Conservation (phyloP, 2,797 vertebrate species). For the Danio jaintianensis region DNA sequence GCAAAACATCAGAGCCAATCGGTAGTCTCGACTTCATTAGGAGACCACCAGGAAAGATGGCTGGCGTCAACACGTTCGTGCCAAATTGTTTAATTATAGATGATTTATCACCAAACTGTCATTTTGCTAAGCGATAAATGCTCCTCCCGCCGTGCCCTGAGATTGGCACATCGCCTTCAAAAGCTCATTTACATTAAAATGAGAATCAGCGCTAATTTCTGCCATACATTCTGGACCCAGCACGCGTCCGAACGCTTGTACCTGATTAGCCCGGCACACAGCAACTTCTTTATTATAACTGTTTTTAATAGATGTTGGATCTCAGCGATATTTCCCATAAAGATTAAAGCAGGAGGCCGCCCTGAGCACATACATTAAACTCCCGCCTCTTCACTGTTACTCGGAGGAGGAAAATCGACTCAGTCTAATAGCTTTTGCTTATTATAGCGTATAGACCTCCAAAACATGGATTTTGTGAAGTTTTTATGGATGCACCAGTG, state of each 20-base stretch:
- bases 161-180: constrained; percentile 76
- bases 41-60: constrained; percentile 70
- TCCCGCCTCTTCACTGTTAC: constrained; percentile 65
- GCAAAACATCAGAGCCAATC: constrained; percentile 56
- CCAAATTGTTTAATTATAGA: constrained; percentile 82
- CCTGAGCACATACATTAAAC: constrained; percentile 66
- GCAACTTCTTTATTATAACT: constrained; percentile 72
- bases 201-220: constrained; percentile 79
- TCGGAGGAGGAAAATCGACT: constrained; percentile 64
- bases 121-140: constrained; percentile 74
- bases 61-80: constrained; percentile 66
- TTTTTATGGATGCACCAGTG: background rate
- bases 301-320: constrained; percentile 75
- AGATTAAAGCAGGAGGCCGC: constrained; percentile 72
- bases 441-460: background rate
- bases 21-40: constrained; percentile 68
- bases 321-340: constrained; percentile 71
- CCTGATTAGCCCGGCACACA: constrained; percentile 70
- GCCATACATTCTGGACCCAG: constrained; percentile 80
- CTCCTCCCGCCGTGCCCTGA: constrained; percentile 71
- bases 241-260: constrained; percentile 67
- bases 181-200: constrained; percentile 85
- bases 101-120: constrained; percentile 83
- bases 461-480: background rate
- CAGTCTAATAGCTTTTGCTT: constrained; percentile 49